Evolutionary conservation across 1,140 invertebrate genomes (phyloP), one percentile per base, ranked within the genome.

Genomic region (Vollenhovia emeryi): DNA sequence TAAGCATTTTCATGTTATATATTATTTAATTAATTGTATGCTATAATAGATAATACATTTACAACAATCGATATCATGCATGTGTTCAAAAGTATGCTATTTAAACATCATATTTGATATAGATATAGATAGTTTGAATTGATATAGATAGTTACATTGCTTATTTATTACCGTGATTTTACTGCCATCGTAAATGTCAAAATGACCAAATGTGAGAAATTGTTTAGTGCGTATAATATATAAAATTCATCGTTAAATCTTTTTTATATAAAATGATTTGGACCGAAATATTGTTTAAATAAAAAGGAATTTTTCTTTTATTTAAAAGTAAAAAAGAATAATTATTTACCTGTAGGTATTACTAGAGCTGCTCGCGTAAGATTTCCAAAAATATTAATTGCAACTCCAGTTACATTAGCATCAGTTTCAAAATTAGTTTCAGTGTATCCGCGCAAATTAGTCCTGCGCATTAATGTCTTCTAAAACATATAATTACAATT

Each of bases 291-390:
- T 69, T 43, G 3, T 62, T 5, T 15, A 45, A 69, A 18, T 48
- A 30, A 69, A 69, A 69, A 27, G 3, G 3, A 62, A 40, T 57
- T 73, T 15, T 74, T 9, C 5, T 36, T 21, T n/a, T 27, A 21
- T 52, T 57, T 74, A 59, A 24, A 74, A 36, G 7, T 30, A 27
- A 30, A 6, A 33, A 18, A n/a, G 13, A 18, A n/a, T 0, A 3
- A 69, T 33, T 52, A 86, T 92, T 93, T 73, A 94, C 93, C 87
- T 8, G 86, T 84, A 6, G 93, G 92, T 52, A 92, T 83, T 76
- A 90, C 85, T 0, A 94, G 80, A 33, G 87, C 33, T 18, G 89
- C 88, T 11, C 78, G 88, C 2, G 92, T 91, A 36, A 93, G 43
- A 36, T 93, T 93, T 66, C 92, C 93, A 15, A 87, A 52, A 62